Evolutionary conservation across 53 echinoderm and acorn worm genomes (phyloP).

Genomic region (Holothuria scabra): DNA sequence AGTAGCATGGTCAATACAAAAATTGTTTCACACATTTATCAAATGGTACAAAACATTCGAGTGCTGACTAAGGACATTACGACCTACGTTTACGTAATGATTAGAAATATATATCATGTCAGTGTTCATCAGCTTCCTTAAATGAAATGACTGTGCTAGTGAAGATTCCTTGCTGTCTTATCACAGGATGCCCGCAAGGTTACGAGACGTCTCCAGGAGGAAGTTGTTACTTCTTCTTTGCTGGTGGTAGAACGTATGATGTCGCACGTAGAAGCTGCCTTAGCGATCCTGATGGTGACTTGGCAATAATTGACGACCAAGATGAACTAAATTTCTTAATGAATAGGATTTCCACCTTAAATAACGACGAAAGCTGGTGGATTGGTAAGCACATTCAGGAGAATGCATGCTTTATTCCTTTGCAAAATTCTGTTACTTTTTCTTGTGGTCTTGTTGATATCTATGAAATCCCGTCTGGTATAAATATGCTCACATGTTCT

Average conservation of each 20-base stretch:
- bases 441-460: too few relatives aligned
- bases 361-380: constrained; percentile 40
- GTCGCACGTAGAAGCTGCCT: constrained; percentile 32
- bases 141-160: not conserved
- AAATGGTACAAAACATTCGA: too few relatives aligned
- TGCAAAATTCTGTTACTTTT: too few relatives aligned
- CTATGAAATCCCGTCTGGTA: too few relatives aligned
- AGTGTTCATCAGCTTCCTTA: too few relatives aligned
- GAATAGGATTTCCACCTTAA: constrained; percentile 40
- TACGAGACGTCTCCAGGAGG: constrained; percentile 55
- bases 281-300: constrained; percentile 54
- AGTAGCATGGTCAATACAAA: not conserved
- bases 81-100: too few relatives aligned
- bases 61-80: too few relatives aligned
- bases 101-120: too few relatives aligned
- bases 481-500: too few relatives aligned
- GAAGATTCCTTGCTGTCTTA: not conserved
- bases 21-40: too few relatives aligned
- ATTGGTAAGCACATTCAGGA: constrained; percentile 41
- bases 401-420: not conserved
- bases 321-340: constrained; percentile 65
- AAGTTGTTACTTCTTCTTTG: constrained; percentile 57
- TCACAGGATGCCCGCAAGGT: constrained; percentile 46
- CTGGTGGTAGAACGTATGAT: not conserved
- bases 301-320: constrained; percentile 68